These are phyloP conservation scores for Chrysomela aeneicollis DNA, from an alignment of 2,888 invertebrate species.

Conservation along the genomic window DNA sequence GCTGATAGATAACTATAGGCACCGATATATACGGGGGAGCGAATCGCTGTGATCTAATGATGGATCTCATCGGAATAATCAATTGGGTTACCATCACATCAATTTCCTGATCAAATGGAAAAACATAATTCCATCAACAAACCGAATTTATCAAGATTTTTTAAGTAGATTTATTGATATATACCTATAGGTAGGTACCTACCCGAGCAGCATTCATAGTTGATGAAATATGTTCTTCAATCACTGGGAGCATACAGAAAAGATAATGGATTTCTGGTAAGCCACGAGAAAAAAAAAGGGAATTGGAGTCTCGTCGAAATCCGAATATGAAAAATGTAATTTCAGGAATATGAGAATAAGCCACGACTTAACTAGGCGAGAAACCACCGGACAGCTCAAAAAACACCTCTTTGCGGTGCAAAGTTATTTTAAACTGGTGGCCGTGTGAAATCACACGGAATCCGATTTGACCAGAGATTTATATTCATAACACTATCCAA, in stretches of 20 bases:
- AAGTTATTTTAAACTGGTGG: conserved; percentile 26
- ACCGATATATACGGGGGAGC: conserved; percentile 27
- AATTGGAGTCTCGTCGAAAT: conserved; percentile 25
- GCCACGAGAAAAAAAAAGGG: conserved; percentile 22
- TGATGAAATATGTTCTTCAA: neutral
- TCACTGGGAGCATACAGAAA: neutral
- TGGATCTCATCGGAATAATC: neutral
- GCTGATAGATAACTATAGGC: conserved; percentile 52
- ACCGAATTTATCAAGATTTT: no score
- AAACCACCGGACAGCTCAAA: conserved; percentile 29
- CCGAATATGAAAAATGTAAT: conserved; percentile 34
- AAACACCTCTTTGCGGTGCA: conserved; percentile 22
- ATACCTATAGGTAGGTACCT: no score
- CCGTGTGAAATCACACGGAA: conserved; percentile 34
- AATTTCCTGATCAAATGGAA: neutral
- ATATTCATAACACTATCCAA: neutral
- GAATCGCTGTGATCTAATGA: neutral
- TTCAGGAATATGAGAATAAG: conserved; percentile 33
- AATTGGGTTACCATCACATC: neutral
- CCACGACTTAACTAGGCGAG: conserved; percentile 24
- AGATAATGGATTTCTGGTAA: neutral
- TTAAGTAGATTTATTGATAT: no score
- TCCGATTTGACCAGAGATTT: conserved; percentile 18
- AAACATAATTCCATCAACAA: no score
- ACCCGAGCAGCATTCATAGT: no score